Evolutionary conservation across 2,888 invertebrate species (phyloP).

Genomic region (Willowsia nigromaculata): DNA sequence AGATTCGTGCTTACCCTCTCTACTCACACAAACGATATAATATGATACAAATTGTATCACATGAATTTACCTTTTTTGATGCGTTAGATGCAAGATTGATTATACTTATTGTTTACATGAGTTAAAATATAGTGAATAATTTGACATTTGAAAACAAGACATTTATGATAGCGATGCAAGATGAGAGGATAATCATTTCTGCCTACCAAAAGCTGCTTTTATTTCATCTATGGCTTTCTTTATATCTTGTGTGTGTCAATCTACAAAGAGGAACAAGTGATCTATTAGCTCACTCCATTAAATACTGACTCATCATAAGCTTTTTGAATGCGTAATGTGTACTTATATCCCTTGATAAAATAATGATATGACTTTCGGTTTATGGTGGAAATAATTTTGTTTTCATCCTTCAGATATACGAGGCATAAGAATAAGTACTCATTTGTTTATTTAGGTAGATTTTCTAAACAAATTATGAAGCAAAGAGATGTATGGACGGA

Average conservation of each 20-base stretch:
- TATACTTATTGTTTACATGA: not conserved
- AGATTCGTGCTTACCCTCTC: not conserved
- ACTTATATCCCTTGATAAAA: not conserved
- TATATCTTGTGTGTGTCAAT: constrained; percentile 53
- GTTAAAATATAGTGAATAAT: not conserved
- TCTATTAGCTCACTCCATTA: constrained; percentile 20
- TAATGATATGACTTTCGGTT: constrained; percentile 4
- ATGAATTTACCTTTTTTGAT: too few relatives aligned
- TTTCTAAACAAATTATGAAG: constrained; percentile 27
- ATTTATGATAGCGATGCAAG: constrained; percentile 8
- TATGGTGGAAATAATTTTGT: not conserved
- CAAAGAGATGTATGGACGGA: not conserved
- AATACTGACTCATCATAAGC: not conserved
- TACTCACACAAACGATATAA: not conserved
- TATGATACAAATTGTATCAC: not conserved
- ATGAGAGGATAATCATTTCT: constrained; percentile 46
- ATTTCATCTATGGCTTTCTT: constrained; percentile 25
- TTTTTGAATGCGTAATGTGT: not conserved
- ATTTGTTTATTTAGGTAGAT: constrained; percentile 47
- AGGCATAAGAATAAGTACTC: not conserved
- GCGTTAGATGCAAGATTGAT: constrained; percentile 12
- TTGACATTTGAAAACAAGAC: not conserved
- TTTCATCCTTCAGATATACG: not conserved
- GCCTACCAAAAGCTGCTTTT: constrained; percentile 37
- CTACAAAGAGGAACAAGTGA: not conserved